Percentiles rank a stretch among this genome's conserved stretches.
phyloP scores from a whole-genome alignment of 1,140 invertebrate species.

The Bemisia tabaci region DNA sequence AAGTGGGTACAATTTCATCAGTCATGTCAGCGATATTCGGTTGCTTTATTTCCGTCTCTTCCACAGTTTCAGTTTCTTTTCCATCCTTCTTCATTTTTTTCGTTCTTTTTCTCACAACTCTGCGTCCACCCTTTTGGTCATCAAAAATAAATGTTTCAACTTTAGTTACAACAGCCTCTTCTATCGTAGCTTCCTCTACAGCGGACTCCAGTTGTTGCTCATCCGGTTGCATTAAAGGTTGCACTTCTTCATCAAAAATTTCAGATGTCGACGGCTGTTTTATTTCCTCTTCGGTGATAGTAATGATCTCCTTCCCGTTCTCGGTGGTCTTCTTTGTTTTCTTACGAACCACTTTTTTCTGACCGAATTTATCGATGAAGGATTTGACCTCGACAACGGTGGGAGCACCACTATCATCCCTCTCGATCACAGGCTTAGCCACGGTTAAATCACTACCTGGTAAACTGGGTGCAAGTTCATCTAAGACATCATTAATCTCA shows the following conservation, averaged over 20 bases:
- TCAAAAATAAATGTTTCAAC: background rate
- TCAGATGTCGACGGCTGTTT: background rate
- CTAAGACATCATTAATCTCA: background rate
- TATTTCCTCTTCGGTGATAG: background rate
- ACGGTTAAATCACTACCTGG: background rate
- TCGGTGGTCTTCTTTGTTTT: conserved; percentile 4
- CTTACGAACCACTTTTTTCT: background rate
- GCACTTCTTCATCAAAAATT: background rate
- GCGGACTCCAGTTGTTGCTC: background rate
- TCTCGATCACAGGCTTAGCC: background rate
- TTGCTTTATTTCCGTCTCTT: background rate
- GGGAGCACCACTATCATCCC: background rate
- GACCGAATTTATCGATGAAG: background rate
- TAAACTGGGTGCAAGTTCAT: background rate
- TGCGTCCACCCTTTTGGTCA: background rate
- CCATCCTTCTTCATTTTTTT: conserved; percentile 4
- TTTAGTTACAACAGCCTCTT: background rate
- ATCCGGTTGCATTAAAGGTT: background rate
- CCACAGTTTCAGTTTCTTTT: conserved; percentile 2
- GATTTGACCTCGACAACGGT: background rate
- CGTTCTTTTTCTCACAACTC: background rate
- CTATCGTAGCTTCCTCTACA: background rate
- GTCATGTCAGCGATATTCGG: background rate
- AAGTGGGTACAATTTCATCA: background rate
- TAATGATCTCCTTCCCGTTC: background rate